phyloP scores from a whole-genome alignment of 2,113 vertebrate genomes.

The Daphoenositta chrysoptera region DNA sequence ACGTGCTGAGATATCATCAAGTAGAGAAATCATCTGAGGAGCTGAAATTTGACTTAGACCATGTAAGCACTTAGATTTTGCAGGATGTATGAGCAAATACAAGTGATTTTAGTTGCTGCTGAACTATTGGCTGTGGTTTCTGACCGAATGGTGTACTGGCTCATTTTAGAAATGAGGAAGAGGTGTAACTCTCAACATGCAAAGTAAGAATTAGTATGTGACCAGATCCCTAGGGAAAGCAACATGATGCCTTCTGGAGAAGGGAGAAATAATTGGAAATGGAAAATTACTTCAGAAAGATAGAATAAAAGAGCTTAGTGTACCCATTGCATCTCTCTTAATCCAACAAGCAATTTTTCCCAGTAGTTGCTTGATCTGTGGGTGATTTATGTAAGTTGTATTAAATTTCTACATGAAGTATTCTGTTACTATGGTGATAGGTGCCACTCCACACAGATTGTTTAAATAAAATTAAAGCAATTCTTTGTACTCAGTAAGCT shows the following conservation, averaged over 20 bases:
- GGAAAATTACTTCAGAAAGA: background rate
- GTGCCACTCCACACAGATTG: slow-evolving; percentile 6
- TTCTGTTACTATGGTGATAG: slow-evolving; percentile 57
- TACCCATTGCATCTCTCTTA: background rate
- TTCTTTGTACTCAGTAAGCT: background rate
- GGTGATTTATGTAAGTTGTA: slow-evolving; percentile 44
- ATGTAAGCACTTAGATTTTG: background rate
- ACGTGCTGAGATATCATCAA: background rate
- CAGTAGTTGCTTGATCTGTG: background rate
- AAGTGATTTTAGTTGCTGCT: slow-evolving; percentile 7
- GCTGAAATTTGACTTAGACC: slow-evolving; percentile 28
- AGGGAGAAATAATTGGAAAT: slow-evolving; percentile 14
- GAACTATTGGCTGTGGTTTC: slow-evolving; percentile 38
- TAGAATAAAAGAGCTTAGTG: background rate
- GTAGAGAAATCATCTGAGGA: background rate
- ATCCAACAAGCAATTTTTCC: slow-evolving; percentile 5
- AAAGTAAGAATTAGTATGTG: background rate
- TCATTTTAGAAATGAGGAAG: background rate
- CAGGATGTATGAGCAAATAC: background rate
- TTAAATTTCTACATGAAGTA: slow-evolving; percentile 33
- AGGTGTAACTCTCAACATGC: background rate
- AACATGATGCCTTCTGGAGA: background rate
- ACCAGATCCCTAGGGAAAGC: background rate
- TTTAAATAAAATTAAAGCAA: slow-evolving; percentile 43
- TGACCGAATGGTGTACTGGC: background rate